A percentile compares a stretch with the other conserved stretches of the same genome.
Evolutionary conservation across 2,113 vertebrate species (phyloP).

Genomic region (Verasper variegatus): DNA sequence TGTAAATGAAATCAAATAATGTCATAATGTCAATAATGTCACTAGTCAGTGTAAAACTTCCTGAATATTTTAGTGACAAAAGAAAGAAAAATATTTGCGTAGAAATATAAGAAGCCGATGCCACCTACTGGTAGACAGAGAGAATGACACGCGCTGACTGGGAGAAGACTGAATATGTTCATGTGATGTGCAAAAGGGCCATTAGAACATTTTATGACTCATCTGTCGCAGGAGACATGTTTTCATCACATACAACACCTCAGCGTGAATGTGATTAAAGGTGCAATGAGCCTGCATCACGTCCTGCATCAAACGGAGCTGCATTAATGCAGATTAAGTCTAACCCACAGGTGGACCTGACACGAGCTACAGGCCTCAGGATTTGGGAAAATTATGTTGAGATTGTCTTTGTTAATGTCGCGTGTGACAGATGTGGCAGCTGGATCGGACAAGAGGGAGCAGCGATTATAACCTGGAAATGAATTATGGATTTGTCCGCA

Average conservation of each 20-base stretch:
- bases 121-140: slow-evolving; percentile 77
- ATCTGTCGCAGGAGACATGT: not conserved
- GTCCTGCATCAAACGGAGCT: slow-evolving; percentile 31
- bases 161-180: slow-evolving; percentile 33
- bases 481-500: slow-evolving; percentile 63
- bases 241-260: slow-evolving; percentile 3
- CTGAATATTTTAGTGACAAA: slow-evolving; percentile 7
- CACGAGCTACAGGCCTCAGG: slow-evolving; percentile 49
- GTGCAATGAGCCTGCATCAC: slow-evolving; percentile 20
- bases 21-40: too few relatives aligned
- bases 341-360: slow-evolving; percentile 36
- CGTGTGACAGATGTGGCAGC: slow-evolving; percentile 26
- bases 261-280: not conserved
- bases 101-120: slow-evolving; percentile 33
- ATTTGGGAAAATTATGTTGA: slow-evolving; percentile 34
- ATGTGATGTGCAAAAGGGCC: not conserved
- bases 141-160: slow-evolving; percentile 49
- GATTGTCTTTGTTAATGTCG: slow-evolving; percentile 25
- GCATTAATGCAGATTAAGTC: slow-evolving; percentile 8
- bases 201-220: slow-evolving; percentile 21
- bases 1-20: slow-evolving; percentile 22
- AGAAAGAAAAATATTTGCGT: slow-evolving; percentile 20
- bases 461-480: slow-evolving; percentile 35
- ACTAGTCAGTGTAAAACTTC: not conserved
- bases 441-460: slow-evolving; percentile 28